Conservation (phyloP, 2,888 invertebrate genomes). For the Crossocerus cetratus region DNA sequence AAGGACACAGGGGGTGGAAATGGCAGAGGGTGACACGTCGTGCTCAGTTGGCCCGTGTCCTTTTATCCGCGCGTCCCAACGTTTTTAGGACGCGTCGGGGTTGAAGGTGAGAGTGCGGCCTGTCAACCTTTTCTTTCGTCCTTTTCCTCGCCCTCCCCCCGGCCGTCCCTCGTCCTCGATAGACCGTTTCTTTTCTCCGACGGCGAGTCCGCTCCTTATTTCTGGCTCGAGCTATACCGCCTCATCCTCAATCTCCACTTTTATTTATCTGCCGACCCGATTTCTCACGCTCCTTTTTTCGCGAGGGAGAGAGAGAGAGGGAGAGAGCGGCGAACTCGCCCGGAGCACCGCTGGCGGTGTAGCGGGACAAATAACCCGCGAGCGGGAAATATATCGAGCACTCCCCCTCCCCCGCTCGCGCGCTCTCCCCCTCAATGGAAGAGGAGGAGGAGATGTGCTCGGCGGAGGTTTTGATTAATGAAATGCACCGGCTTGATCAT, state of each 20-base stretch:
- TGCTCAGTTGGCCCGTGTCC: slow-evolving; percentile 19
- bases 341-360: too few species aligned
- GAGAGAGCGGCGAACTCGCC: slow-evolving; percentile 43
- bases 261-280: too few species aligned
- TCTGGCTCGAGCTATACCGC: background rate
- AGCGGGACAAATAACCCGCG: slow-evolving; percentile 63
- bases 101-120: slow-evolving; percentile 56
- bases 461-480: slow-evolving; percentile 24
- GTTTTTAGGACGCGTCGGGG: slow-evolving; percentile 62
- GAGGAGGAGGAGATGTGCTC: slow-evolving; percentile 10
- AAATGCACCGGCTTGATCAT: background rate
- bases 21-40: slow-evolving; percentile 44
- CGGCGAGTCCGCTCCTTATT: too few species aligned
- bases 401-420: too few species aligned
- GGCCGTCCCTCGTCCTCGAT: background rate
- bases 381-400: slow-evolving; percentile 40
- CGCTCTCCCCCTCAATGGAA: background rate
- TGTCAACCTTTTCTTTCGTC: slow-evolving; percentile 53
- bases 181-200: background rate
- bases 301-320: slow-evolving; percentile 7
- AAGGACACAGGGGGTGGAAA: slow-evolving; percentile 55
- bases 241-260: background rate
- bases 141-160: background rate
- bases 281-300: background rate
- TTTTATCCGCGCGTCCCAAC: slow-evolving; percentile 42